Percentiles rank a stretch among this genome's conserved stretches.
Evolutionary conservation across 2,888 invertebrate genomes (phyloP).

Genomic region (Dexiosoma caninum): DNA sequence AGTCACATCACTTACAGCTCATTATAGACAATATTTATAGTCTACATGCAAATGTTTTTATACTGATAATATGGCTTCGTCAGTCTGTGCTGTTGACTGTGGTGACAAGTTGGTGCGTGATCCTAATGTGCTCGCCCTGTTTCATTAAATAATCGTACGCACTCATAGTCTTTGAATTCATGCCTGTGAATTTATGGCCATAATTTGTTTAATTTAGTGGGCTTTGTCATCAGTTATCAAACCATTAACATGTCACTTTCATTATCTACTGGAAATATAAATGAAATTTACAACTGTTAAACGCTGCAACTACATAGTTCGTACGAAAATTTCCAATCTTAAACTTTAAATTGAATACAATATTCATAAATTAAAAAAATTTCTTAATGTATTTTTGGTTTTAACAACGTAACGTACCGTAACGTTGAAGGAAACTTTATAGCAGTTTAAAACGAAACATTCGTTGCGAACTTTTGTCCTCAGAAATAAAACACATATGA

Average conservation of each 20-base stretch:
- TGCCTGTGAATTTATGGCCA: not conserved
- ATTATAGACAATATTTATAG: constrained; percentile 13
- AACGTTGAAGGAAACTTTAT: no score
- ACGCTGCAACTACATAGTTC: no score
- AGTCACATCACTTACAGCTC: constrained; percentile 44
- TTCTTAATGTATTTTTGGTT: no score
- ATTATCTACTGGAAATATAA: not conserved
- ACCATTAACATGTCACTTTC: constrained; percentile 34
- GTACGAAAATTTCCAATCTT: no score
- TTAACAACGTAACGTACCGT: no score
- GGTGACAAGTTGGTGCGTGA: constrained; percentile 18
- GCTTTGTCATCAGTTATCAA: constrained; percentile 29
- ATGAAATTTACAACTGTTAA: constrained; percentile 1
- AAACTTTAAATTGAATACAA: no score
- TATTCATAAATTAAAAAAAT: no score
- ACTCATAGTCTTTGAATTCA: not conserved
- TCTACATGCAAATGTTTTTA: not conserved
- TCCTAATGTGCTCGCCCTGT: constrained; percentile 53
- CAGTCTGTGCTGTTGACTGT: not conserved
- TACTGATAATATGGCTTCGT: not conserved
- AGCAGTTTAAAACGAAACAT: no score
- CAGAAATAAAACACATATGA: no score
- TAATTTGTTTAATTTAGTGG: constrained; percentile 31
- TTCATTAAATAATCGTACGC: not conserved
- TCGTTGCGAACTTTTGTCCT: no score